A percentile compares a stretch with the other conserved stretches of the same genome.
phyloP scores from a whole-genome alignment of 2,113 vertebrate genomes.

The Carlito syrichta region DNA sequence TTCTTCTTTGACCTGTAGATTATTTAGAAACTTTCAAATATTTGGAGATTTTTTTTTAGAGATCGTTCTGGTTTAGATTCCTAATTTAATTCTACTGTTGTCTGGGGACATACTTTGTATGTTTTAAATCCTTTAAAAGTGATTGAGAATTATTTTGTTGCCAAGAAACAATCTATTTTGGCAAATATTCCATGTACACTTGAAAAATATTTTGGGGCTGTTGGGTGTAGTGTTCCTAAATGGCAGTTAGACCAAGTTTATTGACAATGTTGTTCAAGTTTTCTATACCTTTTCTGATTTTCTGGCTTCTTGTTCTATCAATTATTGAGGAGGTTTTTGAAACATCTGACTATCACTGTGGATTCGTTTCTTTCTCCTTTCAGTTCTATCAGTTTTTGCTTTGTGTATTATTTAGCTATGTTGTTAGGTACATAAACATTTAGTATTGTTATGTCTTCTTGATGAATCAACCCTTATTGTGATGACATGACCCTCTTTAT shows the following conservation, averaged over 20 bases:
- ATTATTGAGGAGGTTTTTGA: neutral
- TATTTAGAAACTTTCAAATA: neutral
- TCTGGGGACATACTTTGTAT: neutral
- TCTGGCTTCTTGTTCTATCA: neutral
- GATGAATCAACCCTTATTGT: neutral
- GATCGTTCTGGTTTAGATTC: neutral
- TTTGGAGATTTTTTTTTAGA: neutral
- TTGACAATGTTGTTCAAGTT: neutral
- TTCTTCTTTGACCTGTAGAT: neutral
- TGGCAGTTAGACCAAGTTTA: neutral
- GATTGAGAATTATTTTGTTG: neutral
- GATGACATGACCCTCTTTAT: neutral
- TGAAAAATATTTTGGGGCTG: neutral
- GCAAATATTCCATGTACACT: neutral
- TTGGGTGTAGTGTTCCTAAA: neutral
- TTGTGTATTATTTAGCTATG: accelerated
- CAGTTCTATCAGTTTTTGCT: neutral
- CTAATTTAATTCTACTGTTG: neutral
- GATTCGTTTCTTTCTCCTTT: neutral
- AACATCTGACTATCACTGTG: neutral
- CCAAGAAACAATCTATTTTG: neutral
- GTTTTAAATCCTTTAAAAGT: neutral
- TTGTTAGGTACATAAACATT: accelerated
- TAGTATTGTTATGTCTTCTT: neutral
- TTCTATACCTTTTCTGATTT: neutral